phyloP scores from a whole-genome alignment of 2,888 invertebrate species.

The Ferdinandea cuprea region DNA sequence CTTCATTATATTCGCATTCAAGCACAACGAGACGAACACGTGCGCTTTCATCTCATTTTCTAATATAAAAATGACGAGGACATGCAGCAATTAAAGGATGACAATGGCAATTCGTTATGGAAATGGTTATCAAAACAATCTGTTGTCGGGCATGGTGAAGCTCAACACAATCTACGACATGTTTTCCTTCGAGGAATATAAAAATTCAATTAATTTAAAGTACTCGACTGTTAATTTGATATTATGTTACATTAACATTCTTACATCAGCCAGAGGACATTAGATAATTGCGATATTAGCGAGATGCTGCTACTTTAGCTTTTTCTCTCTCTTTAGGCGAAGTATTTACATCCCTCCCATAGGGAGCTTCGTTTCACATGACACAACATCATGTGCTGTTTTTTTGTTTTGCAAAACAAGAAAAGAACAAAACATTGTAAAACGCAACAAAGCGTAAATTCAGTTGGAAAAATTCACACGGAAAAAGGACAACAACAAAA shows the following conservation, averaged over 20 bases:
- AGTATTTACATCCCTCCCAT: too few relatives aligned
- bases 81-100: constrained; percentile 44
- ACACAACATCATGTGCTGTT: background rate
- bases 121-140: constrained; percentile 45
- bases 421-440: background rate
- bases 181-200: background rate
- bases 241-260: background rate
- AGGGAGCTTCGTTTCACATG: too few relatives aligned
- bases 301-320: background rate
- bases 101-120: constrained; percentile 29
- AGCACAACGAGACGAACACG: background rate
- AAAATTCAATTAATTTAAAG: background rate
- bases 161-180: background rate
- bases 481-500: background rate
- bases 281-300: background rate
- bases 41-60: constrained; percentile 7
- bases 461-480: constrained; percentile 16
- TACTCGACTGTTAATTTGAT: background rate
- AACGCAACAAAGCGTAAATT: constrained; percentile 12
- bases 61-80: background rate
- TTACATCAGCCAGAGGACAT: background rate
- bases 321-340: background rate
- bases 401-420: background rate
- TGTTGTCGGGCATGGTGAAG: constrained; percentile 9
- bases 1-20: background rate